Conservation (phyloP, 2,797 vertebrate genomes). For the Rachycentron canadum region DNA sequence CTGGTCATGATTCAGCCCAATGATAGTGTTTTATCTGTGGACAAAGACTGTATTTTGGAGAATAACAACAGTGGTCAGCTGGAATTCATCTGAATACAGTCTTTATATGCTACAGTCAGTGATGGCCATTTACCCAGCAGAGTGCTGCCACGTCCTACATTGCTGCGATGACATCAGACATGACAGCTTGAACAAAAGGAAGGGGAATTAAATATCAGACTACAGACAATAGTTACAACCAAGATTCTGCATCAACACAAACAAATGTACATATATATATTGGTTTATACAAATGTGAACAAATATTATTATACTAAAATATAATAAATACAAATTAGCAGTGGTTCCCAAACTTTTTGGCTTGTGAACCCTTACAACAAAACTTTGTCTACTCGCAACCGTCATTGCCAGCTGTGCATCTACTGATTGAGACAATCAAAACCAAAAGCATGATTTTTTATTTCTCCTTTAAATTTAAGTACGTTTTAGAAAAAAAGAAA, state of each 20-base stretch:
- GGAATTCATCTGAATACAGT: constrained; percentile 28
- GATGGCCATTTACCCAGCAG: constrained; percentile 12
- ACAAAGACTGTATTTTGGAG: constrained; percentile 44
- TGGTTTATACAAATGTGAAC: no score
- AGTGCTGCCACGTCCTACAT: constrained; percentile 1
- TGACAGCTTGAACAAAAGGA: neutral
- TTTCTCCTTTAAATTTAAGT: neutral
- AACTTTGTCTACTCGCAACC: neutral
- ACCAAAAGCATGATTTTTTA: neutral
- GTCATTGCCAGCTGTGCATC: neutral
- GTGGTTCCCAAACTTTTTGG: neutral
- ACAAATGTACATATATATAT: no score
- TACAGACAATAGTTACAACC: neutral
- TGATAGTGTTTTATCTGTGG: constrained; percentile 32
- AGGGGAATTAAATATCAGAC: neutral
- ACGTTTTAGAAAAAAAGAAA: neutral
- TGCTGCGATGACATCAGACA: neutral
- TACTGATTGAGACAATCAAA: neutral
- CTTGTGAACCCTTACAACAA: neutral
- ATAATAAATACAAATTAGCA: neutral
- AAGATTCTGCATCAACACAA: neutral
- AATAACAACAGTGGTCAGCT: constrained; percentile 25
- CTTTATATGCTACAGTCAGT: constrained; percentile 36
- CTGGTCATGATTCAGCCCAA: constrained; percentile 11
- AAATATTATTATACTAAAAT: neutral